These are phyloP conservation scores for Phalera bucephala DNA, from an alignment of 2,888 invertebrate species.

Conservation along the genomic window DNA sequence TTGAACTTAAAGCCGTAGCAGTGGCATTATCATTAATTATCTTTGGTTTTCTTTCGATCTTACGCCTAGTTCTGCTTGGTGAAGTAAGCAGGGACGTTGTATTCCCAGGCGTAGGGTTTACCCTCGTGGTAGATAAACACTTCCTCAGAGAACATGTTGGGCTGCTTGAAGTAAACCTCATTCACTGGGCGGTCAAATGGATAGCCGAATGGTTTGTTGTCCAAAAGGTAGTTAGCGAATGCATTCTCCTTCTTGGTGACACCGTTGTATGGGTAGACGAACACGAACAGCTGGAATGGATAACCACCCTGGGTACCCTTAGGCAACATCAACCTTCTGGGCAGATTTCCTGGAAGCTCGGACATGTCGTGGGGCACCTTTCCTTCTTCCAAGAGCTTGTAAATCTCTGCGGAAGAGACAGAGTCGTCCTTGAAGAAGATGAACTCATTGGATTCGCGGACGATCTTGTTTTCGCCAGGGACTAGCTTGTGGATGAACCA, in stretches of 20 bases:
- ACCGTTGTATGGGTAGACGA: constrained; percentile 80
- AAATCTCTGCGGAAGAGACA: constrained; percentile 83
- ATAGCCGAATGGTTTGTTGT: constrained; percentile 80
- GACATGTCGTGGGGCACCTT: constrained; percentile 78
- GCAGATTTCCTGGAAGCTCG: constrained; percentile 83
- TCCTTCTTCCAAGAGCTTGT: constrained; percentile 81
- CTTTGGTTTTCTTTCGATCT: neutral
- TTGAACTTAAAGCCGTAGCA: constrained; percentile 39
- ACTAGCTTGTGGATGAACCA: constrained; percentile 82
- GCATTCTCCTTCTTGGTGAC: constrained; percentile 48
- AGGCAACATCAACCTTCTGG: constrained; percentile 87
- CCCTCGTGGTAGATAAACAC: constrained; percentile 78
- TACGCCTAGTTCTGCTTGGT: constrained; percentile 22
- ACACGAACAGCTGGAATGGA: constrained; percentile 85
- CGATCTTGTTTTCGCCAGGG: constrained; percentile 85
- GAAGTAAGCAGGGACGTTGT: constrained; percentile 44
- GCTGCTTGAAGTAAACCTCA: constrained; percentile 70
- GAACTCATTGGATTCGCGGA: constrained; percentile 86
- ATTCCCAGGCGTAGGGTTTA: constrained; percentile 50
- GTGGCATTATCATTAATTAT: neutral
- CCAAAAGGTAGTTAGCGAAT: constrained; percentile 54
- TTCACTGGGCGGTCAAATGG: constrained; percentile 82
- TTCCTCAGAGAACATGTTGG: constrained; percentile 84
- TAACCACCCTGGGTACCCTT: constrained; percentile 87
- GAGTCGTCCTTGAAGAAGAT: constrained; percentile 84